Base-by-base conservation (phyloP, 35 echinoderm and acorn worm genomes). In the Ophiothrix spiculata region DNA sequence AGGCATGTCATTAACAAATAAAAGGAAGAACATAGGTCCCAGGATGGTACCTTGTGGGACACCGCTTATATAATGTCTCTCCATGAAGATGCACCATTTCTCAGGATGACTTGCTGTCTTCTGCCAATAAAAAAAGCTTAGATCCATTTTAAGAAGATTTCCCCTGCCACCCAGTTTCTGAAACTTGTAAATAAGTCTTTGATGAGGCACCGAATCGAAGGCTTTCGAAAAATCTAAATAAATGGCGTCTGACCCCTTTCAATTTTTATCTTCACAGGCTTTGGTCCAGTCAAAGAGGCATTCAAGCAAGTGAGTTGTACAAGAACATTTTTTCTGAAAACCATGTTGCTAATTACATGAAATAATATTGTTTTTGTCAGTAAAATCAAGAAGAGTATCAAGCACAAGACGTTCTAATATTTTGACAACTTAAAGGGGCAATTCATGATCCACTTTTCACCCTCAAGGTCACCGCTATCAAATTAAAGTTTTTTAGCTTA, bases 201-300 rank as follows among this genome's bases (percentile, higher is more conserved):
- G 56, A 25, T 86, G 73, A 16, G 84, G 84, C 31, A 86, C 36
- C 1, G 56, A 35, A 39, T 49, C 42, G 37, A 77, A 87, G 0
- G 74, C 88, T 40, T 78, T 84, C 6, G 19, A 38, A 46, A 91
- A 84, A 80, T 90, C 75, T 79, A 90, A 64, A 33, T 90, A 90
- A 4, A 90, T 85, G 0, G 69, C 46, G 37, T 90, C 88, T 1
- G 76, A 35, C 46, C 81, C 88, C 29, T 11, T 19, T 10, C 42
- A 19, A 19, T 6, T 19, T 64, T 37, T 56, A 1, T 77, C 69
- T 16, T 90, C 88, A 56, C 56, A 78, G 15, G 81, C 74, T 83
- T 82, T 35, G 0, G 88, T 90, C 88, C 88, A 90, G 35, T 90
- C 86, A 3, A 45, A 54, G 17, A 88, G 16, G 36, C 77, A 88